Evolutionary conservation across 1,140 invertebrate genomes (phyloP).

Genomic region (Bombus waltoni): DNA sequence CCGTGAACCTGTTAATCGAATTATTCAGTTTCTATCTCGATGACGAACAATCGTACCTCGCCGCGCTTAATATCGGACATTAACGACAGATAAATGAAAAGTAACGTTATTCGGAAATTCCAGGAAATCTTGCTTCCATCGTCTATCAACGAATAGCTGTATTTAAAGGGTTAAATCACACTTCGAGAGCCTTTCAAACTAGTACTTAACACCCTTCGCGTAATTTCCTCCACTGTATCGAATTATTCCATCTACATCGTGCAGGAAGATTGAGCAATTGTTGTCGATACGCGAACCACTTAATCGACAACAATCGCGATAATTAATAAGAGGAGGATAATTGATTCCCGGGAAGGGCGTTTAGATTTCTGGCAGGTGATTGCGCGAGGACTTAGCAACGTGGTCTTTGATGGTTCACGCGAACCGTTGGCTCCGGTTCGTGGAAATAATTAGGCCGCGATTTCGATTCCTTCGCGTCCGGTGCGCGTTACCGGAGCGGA

Average conservation of each 20-base stretch:
- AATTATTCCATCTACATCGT: background rate
- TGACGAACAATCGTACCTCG: too few relatives aligned
- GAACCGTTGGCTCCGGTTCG: background rate
- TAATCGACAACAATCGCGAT: background rate
- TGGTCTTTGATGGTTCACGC: slow-evolving; percentile 19
- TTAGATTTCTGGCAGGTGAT: slow-evolving; percentile 14
- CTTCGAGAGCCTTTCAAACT: background rate
- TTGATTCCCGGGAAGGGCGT: background rate
- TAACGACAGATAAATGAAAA: too few relatives aligned
- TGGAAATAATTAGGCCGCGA: slow-evolving; percentile 24
- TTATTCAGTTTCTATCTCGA: too few relatives aligned
- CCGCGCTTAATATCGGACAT: too few relatives aligned
- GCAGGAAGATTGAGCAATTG: too few relatives aligned
- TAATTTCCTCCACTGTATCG: background rate
- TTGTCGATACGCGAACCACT: background rate
- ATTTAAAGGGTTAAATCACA: too few relatives aligned
- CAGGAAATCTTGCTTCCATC: too few relatives aligned
- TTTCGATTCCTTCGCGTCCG: slow-evolving; percentile 17
- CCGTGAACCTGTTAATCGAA: too few relatives aligned
- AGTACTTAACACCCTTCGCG: background rate
- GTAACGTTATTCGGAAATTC: too few relatives aligned
- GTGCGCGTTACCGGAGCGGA: slow-evolving; percentile 12
- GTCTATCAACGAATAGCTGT: too few relatives aligned
- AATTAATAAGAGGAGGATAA: slow-evolving; percentile 19
- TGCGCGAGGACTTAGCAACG: background rate